A percentile compares a stretch with the other conserved stretches of the same genome.
phyloP scores from a whole-genome alignment of 2,113 vertebrate species.

The Xenopus laevis region DNA sequence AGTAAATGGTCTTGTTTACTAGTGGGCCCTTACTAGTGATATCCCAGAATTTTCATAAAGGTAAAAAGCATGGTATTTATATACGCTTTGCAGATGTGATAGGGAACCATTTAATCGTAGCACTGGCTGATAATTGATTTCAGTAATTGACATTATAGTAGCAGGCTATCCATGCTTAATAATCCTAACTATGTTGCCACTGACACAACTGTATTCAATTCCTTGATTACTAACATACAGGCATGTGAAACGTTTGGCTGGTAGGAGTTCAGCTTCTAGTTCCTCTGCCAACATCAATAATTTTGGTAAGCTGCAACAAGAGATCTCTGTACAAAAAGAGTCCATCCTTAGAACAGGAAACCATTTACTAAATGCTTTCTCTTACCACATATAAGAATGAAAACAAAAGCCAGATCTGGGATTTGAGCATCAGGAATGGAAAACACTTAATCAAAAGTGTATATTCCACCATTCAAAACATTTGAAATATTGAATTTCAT shows the following conservation, averaged over 20 bases:
- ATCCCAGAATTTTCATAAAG: too few species aligned
- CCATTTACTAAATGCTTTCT: neutral
- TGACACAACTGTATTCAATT: neutral
- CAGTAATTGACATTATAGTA: neutral
- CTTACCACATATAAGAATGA: neutral
- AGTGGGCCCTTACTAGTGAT: too few species aligned
- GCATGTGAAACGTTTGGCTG: neutral
- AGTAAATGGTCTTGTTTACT: too few species aligned
- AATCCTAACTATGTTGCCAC: too few species aligned
- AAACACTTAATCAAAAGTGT: neutral
- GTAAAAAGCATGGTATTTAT: too few species aligned
- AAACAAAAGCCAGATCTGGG: neutral
- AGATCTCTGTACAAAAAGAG: neutral
- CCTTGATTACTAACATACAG: neutral
- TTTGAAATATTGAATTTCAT: neutral
- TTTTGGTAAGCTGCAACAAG: constrained; percentile 2
- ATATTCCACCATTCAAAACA: neutral
- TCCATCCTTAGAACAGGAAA: neutral
- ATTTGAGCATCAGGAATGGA: too few species aligned
- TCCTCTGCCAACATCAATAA: neutral
- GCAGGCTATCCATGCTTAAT: too few species aligned
- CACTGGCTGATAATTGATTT: neutral
- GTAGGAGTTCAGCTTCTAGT: neutral
- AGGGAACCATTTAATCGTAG: too few species aligned
- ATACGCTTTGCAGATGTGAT: too few species aligned